Evolutionary conservation across 2,888 invertebrate genomes (phyloP), one percentile per base, ranked within the genome.

Genomic region (Ophion obscuratus): DNA sequence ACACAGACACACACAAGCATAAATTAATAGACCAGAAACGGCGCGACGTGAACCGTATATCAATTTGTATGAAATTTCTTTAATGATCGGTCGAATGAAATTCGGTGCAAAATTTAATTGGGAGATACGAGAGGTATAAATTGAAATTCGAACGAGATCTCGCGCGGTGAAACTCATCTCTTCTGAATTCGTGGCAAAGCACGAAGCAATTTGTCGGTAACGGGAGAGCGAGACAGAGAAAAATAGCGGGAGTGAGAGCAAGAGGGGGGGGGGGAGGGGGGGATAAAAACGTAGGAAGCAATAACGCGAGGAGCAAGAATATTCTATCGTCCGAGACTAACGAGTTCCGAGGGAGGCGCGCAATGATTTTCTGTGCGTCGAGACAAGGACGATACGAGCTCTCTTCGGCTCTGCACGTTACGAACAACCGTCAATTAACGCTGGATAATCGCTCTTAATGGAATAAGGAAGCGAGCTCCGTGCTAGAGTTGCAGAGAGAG

Each of bases 401-500:
- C 61, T 20, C 20, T 61, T 61, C 20, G 75, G 88, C 90, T 84
- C 73, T 62, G 71, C 44, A 78, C 47, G 77, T 70, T 64, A 61
- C 66, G 61, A 76, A 57, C 81, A 59, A 71, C 62, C 81, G 85
- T 88, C 89, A 90, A 90, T 90, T 91, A 90, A 89, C 89, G 77
- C 88, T 88, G 85, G 88, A 85, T 89, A 89, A 91, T 91, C 88
- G 88, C 71, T 59, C 87, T 88, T 90, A 90, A 91, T 89, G 66
- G 67, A 77, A 77, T 77, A 67, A 77, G 77, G 67, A 67, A 67
- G 67, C 53, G 31, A 44, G n/a, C 31, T 31, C 1, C 7, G 24
- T 31, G 27, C 27, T 27, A 36, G 59, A 17, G 40, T 36, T 67
- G 67, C 53, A 67, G 24, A 27, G 14, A 47, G 47, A 6, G 3